Evolutionary conservation across 2,797 vertebrate genomes (phyloP), one percentile per base, ranked within the genome.

Genomic region (Pelochelys cantorii): DNA sequence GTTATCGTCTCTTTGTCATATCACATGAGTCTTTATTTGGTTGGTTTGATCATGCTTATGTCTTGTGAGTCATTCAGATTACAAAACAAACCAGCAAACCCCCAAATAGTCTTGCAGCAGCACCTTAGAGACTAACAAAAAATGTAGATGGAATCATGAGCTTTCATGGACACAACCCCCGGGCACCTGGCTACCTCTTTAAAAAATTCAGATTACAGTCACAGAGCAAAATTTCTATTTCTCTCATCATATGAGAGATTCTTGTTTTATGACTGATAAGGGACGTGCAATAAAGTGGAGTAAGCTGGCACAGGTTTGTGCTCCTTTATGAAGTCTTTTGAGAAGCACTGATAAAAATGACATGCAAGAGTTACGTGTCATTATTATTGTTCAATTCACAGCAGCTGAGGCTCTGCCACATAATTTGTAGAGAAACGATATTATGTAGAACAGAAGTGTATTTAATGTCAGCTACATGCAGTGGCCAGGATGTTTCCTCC

Each of bases 41-140:
- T 23, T 1, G 7, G 5, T 54, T 91, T 91, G 93, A 88, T 92
- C 89, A 75, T 68, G 86, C 82, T 89, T 57, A 90, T 86, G 85
- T 90, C 62, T 89, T 94, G 77, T 85, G n/a, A 95, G 85, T 90
- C 31, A 29, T 37, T 91, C 59, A 92, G 89, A 48, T 48, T 48
- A 48, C 42, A 48, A 48, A 48, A 48, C 42, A 48, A 48, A 48
- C 42, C 7, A 48, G 8, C 42, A 48, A 48, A 48, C 42, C 42
- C 42, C 42, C 42, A 48, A 48, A 48, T 48, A 48, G 42, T 48
- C 42, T 48, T 48, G 42, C 42, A 48, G 42, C 42, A 48, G 7
- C 42, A 1, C 42, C 42, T 48, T 48, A 48, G 42, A 48, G 7
- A 48, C 42, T 48, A 48, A 48, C 42, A 48, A 48, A 42, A 48